Evolutionary conservation across 1,140 invertebrate genomes (phyloP).

Genomic region (Sesamia nonagrioides): DNA sequence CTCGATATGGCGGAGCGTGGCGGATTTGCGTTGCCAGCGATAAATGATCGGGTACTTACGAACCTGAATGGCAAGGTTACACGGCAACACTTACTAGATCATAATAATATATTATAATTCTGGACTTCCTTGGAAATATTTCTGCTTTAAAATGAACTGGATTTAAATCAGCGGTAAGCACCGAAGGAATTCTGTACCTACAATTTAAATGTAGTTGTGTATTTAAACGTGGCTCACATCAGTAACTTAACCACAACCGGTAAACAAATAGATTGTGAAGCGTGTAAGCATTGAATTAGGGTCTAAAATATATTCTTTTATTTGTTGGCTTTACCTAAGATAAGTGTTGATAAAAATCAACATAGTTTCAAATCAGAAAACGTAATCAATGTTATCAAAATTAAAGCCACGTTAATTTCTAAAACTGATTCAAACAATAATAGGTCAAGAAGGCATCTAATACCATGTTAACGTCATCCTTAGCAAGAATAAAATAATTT

Average conservation of each 20-base stretch:
- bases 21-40: constrained; percentile 36
- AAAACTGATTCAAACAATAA: too few relatives aligned
- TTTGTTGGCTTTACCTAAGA: too few relatives aligned
- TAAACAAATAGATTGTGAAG: not conserved
- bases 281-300: not conserved
- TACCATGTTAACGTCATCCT: too few relatives aligned
- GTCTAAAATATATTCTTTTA: not conserved
- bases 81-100: constrained; percentile 44
- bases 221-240: constrained; percentile 6
- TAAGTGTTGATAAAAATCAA: too few relatives aligned
- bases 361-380: too few relatives aligned
- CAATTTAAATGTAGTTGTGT: constrained; percentile 11
- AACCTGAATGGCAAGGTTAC: constrained; percentile 51
- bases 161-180: constrained; percentile 16
- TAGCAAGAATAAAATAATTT: too few relatives aligned
- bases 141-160: constrained; percentile 25
- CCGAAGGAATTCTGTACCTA: not conserved
- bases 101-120: constrained; percentile 7
- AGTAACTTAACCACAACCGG: not conserved
- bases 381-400: too few relatives aligned
- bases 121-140: constrained; percentile 3
- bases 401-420: too few relatives aligned
- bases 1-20: constrained; percentile 11
- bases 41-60: constrained; percentile 32
- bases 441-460: too few relatives aligned